Evolutionary conservation across 2,888 invertebrate species (phyloP), one percentile per base, ranked within the genome.

Genomic region (Marasmarcha lunaedactyla): DNA sequence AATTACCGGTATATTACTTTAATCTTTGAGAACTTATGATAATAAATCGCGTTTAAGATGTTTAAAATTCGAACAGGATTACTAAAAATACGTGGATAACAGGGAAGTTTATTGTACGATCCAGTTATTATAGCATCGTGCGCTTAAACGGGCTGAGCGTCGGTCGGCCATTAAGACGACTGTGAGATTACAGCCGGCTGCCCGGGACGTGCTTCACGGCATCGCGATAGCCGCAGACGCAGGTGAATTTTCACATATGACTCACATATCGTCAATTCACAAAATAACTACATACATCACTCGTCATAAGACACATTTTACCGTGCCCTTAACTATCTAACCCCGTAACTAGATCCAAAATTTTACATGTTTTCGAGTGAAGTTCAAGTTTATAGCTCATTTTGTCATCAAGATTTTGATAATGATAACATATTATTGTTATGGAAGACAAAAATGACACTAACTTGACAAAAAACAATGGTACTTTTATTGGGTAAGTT

Each of bases 331-430:
- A 30, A n/a, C 11, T 7, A 5, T 20, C 20, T 20, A 20, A 30
- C 30, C 9, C n/a, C 9, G n/a, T 30, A 30, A 11, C 4, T 9
- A 11, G 30, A 9, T 30, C 10, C n/a, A 30, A 5, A 10, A 7
- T 20, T 20, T 20, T 20, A 30, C 30, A 30, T 30, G 11, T 30
- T 30, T 30, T 30, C 11, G 30, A 30, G 20, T 41, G 41, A 52
- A 49, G 59, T 63, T 65, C 58, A 63, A 63, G 54, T 74, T 74
- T 73, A 76, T 71, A 65, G 63, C 69, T 56, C 51, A 56, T 58
- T 67, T 62, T 65, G 71, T 70, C 70, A 69, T 76, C 73, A 69
- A 77, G 78, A 71, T 72, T 63, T 55, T 47, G 51, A 54, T 52
- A 51, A 53, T 46, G 57, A 59, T 56, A 51, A 43, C 55, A 63